These are phyloP conservation scores for Anorthoa munda DNA, from an alignment of 2,888 invertebrate genomes.

Conservation along the genomic window DNA sequence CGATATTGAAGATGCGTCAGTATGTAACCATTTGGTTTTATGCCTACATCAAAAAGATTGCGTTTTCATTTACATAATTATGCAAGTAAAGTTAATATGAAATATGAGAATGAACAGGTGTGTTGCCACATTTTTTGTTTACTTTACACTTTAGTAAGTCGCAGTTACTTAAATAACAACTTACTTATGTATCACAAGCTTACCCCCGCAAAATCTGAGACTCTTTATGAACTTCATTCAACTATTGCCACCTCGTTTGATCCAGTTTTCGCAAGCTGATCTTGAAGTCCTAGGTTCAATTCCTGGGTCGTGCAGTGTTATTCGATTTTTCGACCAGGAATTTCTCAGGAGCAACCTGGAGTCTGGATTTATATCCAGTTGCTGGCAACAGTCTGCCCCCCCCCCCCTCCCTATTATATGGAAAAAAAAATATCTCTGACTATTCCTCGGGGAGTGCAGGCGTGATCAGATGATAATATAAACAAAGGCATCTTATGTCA, in stretches of 20 bases:
- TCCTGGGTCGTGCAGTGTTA: background rate
- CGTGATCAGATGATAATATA: background rate
- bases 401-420: background rate
- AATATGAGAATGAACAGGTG: conserved; percentile 22
- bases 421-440: background rate
- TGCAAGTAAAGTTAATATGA: conserved; percentile 18
- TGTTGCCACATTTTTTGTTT: conserved; percentile 20
- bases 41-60: conserved; percentile 38
- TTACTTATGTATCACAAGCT: conserved; percentile 8
- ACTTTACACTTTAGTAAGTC: conserved; percentile 4
- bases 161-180: background rate
- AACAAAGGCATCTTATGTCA: conserved; percentile 14
- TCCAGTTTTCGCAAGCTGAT: background rate
- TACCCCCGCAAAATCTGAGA: background rate
- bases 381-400: background rate
- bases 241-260: background rate
- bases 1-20: conserved; percentile 16
- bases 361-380: background rate
- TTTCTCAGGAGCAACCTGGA: too few relatives aligned
- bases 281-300: background rate
- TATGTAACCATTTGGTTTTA: conserved; percentile 17
- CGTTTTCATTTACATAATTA: conserved; percentile 26
- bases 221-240: background rate
- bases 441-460: background rate
- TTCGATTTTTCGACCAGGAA: background rate